Evolutionary conservation across 2,113 vertebrate genomes (phyloP).

Genomic region (Phoxinus phoxinus): DNA sequence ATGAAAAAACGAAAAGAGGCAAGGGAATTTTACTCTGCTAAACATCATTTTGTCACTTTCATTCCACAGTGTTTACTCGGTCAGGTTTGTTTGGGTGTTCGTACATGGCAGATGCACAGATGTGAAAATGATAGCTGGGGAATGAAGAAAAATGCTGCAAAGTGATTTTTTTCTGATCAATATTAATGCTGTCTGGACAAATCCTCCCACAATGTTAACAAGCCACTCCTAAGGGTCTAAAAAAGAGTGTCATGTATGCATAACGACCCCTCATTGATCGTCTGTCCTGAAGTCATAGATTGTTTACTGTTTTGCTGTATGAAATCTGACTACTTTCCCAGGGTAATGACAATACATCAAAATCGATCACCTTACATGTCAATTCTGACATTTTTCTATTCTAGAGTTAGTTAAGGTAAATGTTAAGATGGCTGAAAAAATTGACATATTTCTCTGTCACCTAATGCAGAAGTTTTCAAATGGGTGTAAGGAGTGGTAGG

Average conservation of each 20-base stretch:
- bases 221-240: constrained; percentile 42
- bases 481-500: background rate
- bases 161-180: constrained; percentile 61
- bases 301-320: constrained; percentile 1
- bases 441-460: background rate
- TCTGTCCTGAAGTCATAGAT: constrained; percentile 5
- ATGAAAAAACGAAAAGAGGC: constrained; percentile 61
- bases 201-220: constrained; percentile 52
- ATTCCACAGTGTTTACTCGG: constrained; percentile 62
- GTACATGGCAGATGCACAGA: constrained; percentile 62
- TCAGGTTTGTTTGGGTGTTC: constrained; percentile 59
- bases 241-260: background rate
- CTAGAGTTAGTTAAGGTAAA: background rate
- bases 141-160: constrained; percentile 66
- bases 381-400: background rate
- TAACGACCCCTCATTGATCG: constrained; percentile 55
- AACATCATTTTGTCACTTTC: constrained; percentile 69
- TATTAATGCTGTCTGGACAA: constrained; percentile 57
- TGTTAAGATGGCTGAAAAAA: background rate
- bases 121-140: constrained; percentile 64
- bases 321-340: background rate
- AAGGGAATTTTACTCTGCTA: constrained; percentile 60
- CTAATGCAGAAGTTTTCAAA: background rate
- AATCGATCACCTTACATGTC: background rate
- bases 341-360: background rate